Evolutionary conservation across 2,888 invertebrate genomes (phyloP), one percentile per base, ranked within the genome.

Genomic region (Dascillus cervinus): DNA sequence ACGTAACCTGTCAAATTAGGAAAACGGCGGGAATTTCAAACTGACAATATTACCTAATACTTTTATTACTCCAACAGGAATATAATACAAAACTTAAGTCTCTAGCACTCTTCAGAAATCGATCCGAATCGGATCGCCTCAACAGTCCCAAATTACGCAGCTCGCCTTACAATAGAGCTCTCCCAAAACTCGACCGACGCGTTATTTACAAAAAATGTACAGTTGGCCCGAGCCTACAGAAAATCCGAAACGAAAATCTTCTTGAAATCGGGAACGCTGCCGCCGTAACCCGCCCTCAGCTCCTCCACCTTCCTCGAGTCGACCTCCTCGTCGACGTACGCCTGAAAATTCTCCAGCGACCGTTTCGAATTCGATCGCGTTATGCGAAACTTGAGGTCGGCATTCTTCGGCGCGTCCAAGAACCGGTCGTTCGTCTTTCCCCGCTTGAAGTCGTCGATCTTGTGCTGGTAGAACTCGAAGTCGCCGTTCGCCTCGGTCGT

Each of bases 401-500:
- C 20, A 12, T 39, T 26, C 9, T 36, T 31, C 15, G 27, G 27
- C 11, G 13, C n/a, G 13, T 11, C 26, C 9, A 29, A 4, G 32
- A 29, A 1, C 32, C 29, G 10, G 29, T 21, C 9, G 31, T 32
- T 15, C 29, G 14, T 33, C 31, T 22, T 29, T 4, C 8, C 8
- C 8, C 8, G 17, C 4, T 22, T 24, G 4, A 39, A 36, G 6
- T 43, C 35, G 6, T 33, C 28, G 5, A 38, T 39, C 3, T 65
- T 62, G 37, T 63, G 64, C 44, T 70, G 70, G 44, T 68, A 75
- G 53, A 73, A 77, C 45, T 76, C 75, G 50, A 77, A 77, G 52
- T 77, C 77, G 49, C 75, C 72, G 47, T 75, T 76, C 13, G 76
- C 77, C 39, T 73, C 73, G 0, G 76, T 76, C 2, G 76, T 76